Base-by-base conservation (phyloP, 2,797 vertebrate species). In the Parauchenoglanis ngamensis region DNA sequence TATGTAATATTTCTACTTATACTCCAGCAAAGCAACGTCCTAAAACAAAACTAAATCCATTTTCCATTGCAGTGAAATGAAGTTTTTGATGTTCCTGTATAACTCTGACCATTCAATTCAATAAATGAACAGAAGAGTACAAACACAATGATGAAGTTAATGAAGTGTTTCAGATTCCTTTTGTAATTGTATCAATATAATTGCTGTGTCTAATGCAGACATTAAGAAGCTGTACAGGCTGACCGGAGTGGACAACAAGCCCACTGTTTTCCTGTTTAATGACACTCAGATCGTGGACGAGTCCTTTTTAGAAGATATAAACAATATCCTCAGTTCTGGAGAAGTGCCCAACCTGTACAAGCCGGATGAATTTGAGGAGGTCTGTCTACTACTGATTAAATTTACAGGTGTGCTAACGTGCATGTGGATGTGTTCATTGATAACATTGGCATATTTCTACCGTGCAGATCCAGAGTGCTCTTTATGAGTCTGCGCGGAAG, bases 271-370 rank as follows among this genome's bases (percentile, higher is more conserved):
- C 93, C 95, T 98, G 82, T 96, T 98, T 59, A 97, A 93, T 85
- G 97, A 98, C 92, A 96, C 96, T 7, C 97, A 98, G 91, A 95
- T 97, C 0, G 94, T 95, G 0, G 96, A 97, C 0, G 95, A 97
- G 23, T 95, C 96, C 35, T 98, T 98, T 91, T 92, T 98, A 13
- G 97, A 97, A 87, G 97, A 98, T 90, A 96, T 98, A 88, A 98
- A 97, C 92, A 97, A 98, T 91, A 95, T 98, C 87, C 94, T 98
- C 86, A 97, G 97, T 91, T 97, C 96, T 0, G 97, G 97, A 80
- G 97, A 98, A 90, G 97, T 98, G 85, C 97, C 97, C 11, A 97
- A 96, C 89, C 96, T 98, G 85, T 98, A 97, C 92, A 98, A 97
- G 90, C 40, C 93, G 0, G 97, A 98, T 0, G 97, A 98, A 86